Base-by-base conservation (phyloP, 2,888 invertebrate species). In the Brenthis ino region DNA sequence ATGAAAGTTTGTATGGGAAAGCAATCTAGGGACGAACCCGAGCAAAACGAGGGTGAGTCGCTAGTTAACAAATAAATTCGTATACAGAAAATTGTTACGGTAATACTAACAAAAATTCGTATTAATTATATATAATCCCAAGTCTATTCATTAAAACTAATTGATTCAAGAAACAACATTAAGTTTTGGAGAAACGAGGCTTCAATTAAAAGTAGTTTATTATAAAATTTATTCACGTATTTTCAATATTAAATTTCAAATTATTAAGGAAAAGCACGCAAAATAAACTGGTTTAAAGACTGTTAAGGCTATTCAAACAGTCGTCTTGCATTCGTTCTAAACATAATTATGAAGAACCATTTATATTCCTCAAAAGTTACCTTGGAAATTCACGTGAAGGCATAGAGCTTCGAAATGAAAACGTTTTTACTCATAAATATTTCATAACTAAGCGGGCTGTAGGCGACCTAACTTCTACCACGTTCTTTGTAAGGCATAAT, bases 391-490 rank as follows among this genome's bases (percentile, higher is more conserved):
- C 76, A 69, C 74, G 57, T 75, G 74, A 72, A 76, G 76, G 75
- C 73, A 72, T 67, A 71, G 69, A 73, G 74, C 73, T 68, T 75
- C 65, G 73, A 76, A 76, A 77, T 76, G 76, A 77, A 79, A 79
- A 75, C 76, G 76, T 76, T 77, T 75, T 70, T 66, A 76, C 79
- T 83, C 81, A 85, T 85, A 84, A 84, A 85, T 85, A 82, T 85
- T 84, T 84, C 81, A 85, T 85, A 85, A 81, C 80, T 74, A 72
- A 77, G 75, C 71, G 72, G 73, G 68, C 74, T 76, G 72, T 73
- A 72, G 74, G 70, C 66, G 71, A 60, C 70, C 72, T 70, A 69
- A 75, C 72, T 74, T 69, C 60, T 54, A 55, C 65, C 53, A 72
- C 71, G 69, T 74, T 74, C 67, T 73, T 73, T 71, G 74, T 75